phyloP scores from a whole-genome alignment of 1,140 invertebrate genomes.

The Habropoda laboriosa region DNA sequence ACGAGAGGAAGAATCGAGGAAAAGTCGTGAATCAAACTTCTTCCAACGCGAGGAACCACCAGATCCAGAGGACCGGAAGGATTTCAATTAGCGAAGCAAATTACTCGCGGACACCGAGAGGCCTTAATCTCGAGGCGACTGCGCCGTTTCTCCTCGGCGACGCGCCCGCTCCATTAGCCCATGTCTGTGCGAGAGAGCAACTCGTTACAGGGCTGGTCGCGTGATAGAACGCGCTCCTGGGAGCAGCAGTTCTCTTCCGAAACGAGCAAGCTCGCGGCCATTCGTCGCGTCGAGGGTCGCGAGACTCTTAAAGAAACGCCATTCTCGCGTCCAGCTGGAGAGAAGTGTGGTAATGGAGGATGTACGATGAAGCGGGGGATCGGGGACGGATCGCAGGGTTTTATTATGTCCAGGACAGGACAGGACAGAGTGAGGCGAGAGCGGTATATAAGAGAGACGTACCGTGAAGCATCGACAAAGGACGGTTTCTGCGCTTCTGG shows the following conservation, averaged over 20 bases:
- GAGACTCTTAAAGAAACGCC: slow-evolving; percentile 41
- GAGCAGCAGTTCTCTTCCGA: slow-evolving; percentile 47
- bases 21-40: slow-evolving; percentile 19
- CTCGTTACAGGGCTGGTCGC: slow-evolving; percentile 48
- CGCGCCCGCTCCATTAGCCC: slow-evolving; percentile 13
- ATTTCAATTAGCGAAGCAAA: slow-evolving; percentile 28
- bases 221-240: slow-evolving; percentile 45
- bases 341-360: slow-evolving; percentile 44
- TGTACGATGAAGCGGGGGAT: slow-evolving; percentile 1
- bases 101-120: slow-evolving; percentile 7
- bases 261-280: slow-evolving; percentile 39
- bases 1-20: too few species aligned
- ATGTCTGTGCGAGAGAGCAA: not conserved
- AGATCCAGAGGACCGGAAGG: too few species aligned
- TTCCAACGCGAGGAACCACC: not conserved
- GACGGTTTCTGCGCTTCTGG: slow-evolving; percentile 27
- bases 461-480: slow-evolving; percentile 40
- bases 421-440: slow-evolving; percentile 60
- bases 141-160: not conserved
- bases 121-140: not conserved
- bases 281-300: not conserved
- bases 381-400: slow-evolving; percentile 45
- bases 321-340: slow-evolving; percentile 11
- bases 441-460: slow-evolving; percentile 41
- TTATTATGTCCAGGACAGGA: slow-evolving; percentile 60